Evolutionary conservation across 2,888 invertebrate species (phyloP), one percentile per base, ranked within the genome.

Genomic region (Kuschelorhynchus macadamiae): DNA sequence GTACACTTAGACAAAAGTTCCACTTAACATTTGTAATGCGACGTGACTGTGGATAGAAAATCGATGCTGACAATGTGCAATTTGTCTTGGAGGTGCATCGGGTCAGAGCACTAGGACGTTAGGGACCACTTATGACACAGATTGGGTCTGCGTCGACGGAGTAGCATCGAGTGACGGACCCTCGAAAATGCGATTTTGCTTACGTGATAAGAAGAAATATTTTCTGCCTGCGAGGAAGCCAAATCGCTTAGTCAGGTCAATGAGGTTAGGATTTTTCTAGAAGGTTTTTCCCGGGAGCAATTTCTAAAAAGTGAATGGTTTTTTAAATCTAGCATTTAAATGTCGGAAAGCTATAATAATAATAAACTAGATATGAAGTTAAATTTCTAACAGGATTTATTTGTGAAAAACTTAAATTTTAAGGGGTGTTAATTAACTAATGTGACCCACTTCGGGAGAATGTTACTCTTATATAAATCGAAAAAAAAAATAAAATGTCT

Each of bases 71-170:
- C 67, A 70, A 62, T 50, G 67, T 70, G 70, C 70, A 70, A 70
- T 70, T 70, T 67, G 71, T 71, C 57, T 60, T 47, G 59, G 56
- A 71, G 70, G 67, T 70, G 70, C 70, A 70, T 47, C 50, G 59
- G 47, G 52, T 41, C 74, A 78, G 77, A 76, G 76, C 30, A 77
- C 78, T 77, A 77, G 76, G 74, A 74, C 72, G 75, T 56, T 56
- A 70, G 67, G 73, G 74, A 74, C 74, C 75, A 74, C 74, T 72
- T 72, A 72, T 68, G 71, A 71, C 72, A 70, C 72, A 74, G 75
- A 75, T 75, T 74, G 72, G 72, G 67, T 71, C 56, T 57, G 60
- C 52, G 33, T 18, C 36, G 47, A 18, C 44, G 41, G 55, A 61
- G 67, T 49, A 62, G 57, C 60, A 61, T 46, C 64, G 46, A 56